Evolutionary conservation across 2,113 vertebrate species (phyloP).

Genomic region (Corvus hawaiiensis): DNA sequence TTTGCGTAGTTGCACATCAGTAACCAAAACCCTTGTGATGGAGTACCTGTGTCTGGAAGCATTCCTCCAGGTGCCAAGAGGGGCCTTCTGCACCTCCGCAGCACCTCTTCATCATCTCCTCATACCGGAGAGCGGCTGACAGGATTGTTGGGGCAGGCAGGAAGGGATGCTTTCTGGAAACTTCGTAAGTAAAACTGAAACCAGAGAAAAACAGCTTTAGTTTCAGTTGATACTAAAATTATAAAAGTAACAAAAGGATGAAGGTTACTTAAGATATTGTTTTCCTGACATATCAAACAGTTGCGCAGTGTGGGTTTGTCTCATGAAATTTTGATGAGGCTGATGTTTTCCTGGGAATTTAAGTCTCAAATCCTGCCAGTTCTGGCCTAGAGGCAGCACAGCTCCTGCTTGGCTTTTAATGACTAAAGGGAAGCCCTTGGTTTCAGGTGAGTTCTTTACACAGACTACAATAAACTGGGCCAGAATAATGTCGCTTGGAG

Average conservation of each 20-base stretch:
- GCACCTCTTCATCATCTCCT: conserved; percentile 40
- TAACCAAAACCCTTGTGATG: accelerated
- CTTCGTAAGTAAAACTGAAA: conserved; percentile 56
- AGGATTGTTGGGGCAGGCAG: conserved; percentile 37
- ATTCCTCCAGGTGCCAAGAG: neutral
- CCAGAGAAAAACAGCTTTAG: neutral
- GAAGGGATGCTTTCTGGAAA: conserved; percentile 51
- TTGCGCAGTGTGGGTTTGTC: neutral
- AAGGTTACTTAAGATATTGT: neutral
- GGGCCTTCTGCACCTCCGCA: conserved; percentile 19
- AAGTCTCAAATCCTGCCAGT: neutral
- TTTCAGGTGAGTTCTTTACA: neutral
- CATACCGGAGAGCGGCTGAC: neutral
- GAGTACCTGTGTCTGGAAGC: conserved; percentile 61
- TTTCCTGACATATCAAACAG: neutral
- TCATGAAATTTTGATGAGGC: neutral
- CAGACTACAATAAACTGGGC: neutral
- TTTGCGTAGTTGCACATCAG: accelerated
- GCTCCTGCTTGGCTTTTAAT: neutral
- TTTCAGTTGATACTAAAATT: neutral
- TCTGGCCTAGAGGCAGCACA: neutral
- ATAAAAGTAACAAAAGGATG: neutral
- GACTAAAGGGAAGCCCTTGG: neutral
- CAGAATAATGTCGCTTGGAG: neutral
- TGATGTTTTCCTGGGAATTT: neutral